Evolutionary conservation across 2,888 invertebrate genomes (phyloP), one percentile per base, ranked within the genome.

Genomic region (Dasysyrphus albostriatus): DNA sequence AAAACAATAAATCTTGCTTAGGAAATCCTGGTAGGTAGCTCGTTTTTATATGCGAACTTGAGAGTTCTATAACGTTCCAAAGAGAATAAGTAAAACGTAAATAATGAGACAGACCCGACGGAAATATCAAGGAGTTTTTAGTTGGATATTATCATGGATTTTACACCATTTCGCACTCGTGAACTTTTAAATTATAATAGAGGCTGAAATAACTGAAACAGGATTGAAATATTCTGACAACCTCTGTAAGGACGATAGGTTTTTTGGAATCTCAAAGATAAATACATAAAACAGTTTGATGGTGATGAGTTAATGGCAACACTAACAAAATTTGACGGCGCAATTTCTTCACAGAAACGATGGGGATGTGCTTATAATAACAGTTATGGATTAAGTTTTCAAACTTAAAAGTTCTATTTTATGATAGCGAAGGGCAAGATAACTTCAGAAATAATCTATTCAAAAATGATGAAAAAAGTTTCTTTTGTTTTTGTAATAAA

Each of bases 1-100:
- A 44, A 63, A 44, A 42, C 29, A 44, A 67, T 37, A 19, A 49
- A 67, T 67, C 24, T 37, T 67, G 14, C n/a, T 24, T 24, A 24
- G 3, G 24, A 37, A 37, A 8, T 67, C 34, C 49, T 49, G 16
- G 10, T 0, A 49, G 7, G 4, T 37, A 2, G 24, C 24, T 24
- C 32, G 2, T 3, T 24, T 51, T 42, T 42, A 42, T 42, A 42
- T 14, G 14, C 14, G 14, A 44, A 44, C 44, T 14, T 44, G 7
- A 44, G 12, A n/a, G 7, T n/a, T 44, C 7, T n/a, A n/a, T n/a
- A 44, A 44, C n/a, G 3, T n/a, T 44, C n/a, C n/a, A 44, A n/a
- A n/a, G n/a, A 44, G n/a, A 44, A 44, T 44, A 14, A 44, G 44
- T 2, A 44, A n/a, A n/a, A 44, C n/a, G 7, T 24, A n/a, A 44